Evolutionary conservation across 2,113 vertebrate genomes (phyloP).

Genomic region (Centropus unirufus): DNA sequence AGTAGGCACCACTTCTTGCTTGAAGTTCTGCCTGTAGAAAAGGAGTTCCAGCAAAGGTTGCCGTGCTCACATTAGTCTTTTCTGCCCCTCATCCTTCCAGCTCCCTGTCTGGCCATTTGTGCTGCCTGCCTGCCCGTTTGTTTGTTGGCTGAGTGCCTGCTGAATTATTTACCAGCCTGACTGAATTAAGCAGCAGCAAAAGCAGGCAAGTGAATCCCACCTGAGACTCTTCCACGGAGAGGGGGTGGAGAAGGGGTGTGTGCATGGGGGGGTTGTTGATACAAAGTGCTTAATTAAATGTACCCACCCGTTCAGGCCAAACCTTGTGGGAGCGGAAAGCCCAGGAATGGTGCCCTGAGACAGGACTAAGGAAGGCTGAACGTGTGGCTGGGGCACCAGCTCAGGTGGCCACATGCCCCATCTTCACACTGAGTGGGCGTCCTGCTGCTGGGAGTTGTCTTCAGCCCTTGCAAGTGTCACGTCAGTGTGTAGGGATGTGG

Average conservation of each 20-base stretch:
- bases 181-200: slow-evolving; percentile 62
- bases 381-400: not conserved
- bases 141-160: slow-evolving; percentile 60
- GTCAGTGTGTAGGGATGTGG: not conserved
- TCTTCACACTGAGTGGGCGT: not conserved
- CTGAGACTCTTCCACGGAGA: slow-evolving; percentile 33
- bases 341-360: not conserved
- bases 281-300: slow-evolving; percentile 36
- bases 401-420: not conserved
- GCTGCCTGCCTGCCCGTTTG: slow-evolving; percentile 50
- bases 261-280: not conserved
- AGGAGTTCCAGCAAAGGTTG: not conserved
- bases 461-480: not conserved
- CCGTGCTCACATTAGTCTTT: not conserved
- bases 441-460: not conserved
- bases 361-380: not conserved
- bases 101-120: slow-evolving; percentile 17
- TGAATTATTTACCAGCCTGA: slow-evolving; percentile 67
- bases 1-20: not conserved
- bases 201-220: slow-evolving; percentile 32
- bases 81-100: not conserved
- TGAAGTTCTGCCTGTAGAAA: not conserved
- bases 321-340: not conserved
- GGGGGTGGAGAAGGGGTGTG: not conserved
- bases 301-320: not conserved